Conservation (phyloP, 2,797 vertebrate species). For the Cyprinodon diabolis region DNA sequence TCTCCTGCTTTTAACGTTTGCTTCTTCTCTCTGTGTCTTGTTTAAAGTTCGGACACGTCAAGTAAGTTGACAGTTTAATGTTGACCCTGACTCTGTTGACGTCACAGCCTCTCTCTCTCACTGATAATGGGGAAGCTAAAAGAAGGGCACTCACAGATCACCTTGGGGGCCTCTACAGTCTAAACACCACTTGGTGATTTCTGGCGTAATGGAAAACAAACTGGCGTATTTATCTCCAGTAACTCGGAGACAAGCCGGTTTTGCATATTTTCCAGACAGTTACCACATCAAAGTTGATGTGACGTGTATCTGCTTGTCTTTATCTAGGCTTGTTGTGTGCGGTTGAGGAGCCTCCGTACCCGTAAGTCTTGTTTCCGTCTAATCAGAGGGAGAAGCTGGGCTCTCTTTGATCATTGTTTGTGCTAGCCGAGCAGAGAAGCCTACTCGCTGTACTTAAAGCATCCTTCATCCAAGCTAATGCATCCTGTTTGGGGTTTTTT, state of each 20-base stretch:
- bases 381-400: neutral
- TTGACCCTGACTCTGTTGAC: slow-evolving; percentile 27
- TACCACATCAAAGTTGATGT: slow-evolving; percentile 31
- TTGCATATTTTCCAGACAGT: slow-evolving; percentile 18
- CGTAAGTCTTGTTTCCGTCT: slow-evolving; percentile 65
- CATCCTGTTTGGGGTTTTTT: slow-evolving; percentile 16
- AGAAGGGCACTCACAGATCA: slow-evolving; percentile 21
- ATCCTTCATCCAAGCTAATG: neutral
- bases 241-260: slow-evolving; percentile 26
- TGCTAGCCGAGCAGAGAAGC: neutral
- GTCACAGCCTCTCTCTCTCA: slow-evolving; percentile 38
- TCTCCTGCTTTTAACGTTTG: neutral
- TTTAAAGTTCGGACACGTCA: slow-evolving; percentile 56
- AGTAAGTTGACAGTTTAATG: slow-evolving; percentile 62
- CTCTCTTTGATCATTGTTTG: slow-evolving; percentile 25
- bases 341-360: slow-evolving; percentile 72
- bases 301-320: slow-evolving; percentile 44
- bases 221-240: slow-evolving; percentile 34
- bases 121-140: slow-evolving; percentile 53
- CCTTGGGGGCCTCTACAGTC: slow-evolving; percentile 11
- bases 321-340: slow-evolving; percentile 64
- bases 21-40: neutral
- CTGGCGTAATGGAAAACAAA: slow-evolving; percentile 46
- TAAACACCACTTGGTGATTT: slow-evolving; percentile 15
- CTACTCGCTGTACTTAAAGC: neutral